phyloP scores from a whole-genome alignment of 1,140 invertebrate species.

The Aphis craccivora region DNA sequence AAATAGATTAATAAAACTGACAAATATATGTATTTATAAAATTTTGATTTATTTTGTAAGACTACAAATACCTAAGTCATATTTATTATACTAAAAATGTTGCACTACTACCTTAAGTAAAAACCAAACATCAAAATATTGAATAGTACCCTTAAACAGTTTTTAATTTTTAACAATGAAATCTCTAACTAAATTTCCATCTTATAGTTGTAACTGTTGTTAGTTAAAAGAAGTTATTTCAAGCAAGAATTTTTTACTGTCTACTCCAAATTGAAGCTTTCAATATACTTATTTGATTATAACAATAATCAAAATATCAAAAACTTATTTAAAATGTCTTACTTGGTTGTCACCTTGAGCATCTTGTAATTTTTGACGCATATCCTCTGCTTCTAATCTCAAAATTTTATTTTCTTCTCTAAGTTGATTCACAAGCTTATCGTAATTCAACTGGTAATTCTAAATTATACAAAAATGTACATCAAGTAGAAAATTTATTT shows the following conservation, averaged over 20 bases:
- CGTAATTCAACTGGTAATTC: slow-evolving; percentile 44
- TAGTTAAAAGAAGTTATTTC: too few relatives aligned
- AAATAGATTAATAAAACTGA: too few relatives aligned
- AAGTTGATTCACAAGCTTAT: slow-evolving; percentile 62
- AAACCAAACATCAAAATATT: background rate
- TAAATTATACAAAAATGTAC: background rate
- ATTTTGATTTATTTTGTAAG: background rate
- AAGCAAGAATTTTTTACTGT: too few relatives aligned
- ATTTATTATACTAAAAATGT: background rate
- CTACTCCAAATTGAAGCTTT: too few relatives aligned
- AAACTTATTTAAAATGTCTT: background rate
- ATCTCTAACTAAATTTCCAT: background rate
- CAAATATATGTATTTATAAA: background rate
- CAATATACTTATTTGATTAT: slow-evolving; percentile 47
- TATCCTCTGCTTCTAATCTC: slow-evolving; percentile 73
- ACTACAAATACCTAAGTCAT: background rate
- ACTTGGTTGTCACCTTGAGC: slow-evolving; percentile 78
- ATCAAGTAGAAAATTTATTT: background rate
- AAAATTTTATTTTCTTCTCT: slow-evolving; percentile 75
- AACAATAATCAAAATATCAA: background rate
- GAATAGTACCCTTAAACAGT: background rate
- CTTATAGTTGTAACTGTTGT: background rate
- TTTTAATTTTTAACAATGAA: background rate
- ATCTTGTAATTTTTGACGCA: slow-evolving; percentile 76
- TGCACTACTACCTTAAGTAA: background rate